phyloP scores from a whole-genome alignment of 1,140 invertebrate species.

The Drosophila kohkoa region DNA sequence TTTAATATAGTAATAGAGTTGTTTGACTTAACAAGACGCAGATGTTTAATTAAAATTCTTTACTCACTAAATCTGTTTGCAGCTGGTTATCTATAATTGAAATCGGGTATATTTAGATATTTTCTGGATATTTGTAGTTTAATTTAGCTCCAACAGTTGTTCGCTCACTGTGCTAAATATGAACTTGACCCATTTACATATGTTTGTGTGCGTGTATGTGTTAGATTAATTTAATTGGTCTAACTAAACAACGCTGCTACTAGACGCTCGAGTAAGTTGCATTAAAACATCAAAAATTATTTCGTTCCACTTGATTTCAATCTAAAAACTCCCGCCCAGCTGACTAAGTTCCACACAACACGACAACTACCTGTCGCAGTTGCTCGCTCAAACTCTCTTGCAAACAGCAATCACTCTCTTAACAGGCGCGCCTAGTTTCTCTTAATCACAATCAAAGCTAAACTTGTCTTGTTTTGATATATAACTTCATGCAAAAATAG shows the following conservation, averaged over 20 bases:
- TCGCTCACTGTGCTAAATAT: slow-evolving; percentile 24
- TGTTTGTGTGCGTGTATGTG: not conserved
- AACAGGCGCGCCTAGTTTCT: not conserved
- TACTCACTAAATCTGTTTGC: not conserved
- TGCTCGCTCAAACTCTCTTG: not conserved
- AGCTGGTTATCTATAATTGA: slow-evolving; percentile 18
- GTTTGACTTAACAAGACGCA: not conserved
- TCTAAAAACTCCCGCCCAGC: slow-evolving; percentile 46
- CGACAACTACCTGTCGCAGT: slow-evolving; percentile 34
- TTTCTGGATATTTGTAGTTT: slow-evolving; percentile 35
- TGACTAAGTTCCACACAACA: slow-evolving; percentile 18
- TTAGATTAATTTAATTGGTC: slow-evolving; percentile 29
- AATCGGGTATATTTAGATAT: slow-evolving; percentile 35
- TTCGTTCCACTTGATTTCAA: slow-evolving; percentile 54
- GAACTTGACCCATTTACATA: slow-evolving; percentile 38
- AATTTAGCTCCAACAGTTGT: slow-evolving; percentile 15
- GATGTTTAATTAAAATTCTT: slow-evolving; percentile 10
- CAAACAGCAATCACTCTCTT: not conserved
- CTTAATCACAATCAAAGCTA: not conserved
- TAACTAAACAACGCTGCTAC: slow-evolving; percentile 10
- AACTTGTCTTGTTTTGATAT: not conserved
- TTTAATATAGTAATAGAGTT: slow-evolving; percentile 4
- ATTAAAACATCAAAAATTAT: slow-evolving; percentile 10
- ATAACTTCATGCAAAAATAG: too few relatives aligned
- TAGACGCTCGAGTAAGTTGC: slow-evolving; percentile 1